Evolutionary conservation across 1,140 invertebrate species (phyloP).

Genomic region (Bombus huntii): DNA sequence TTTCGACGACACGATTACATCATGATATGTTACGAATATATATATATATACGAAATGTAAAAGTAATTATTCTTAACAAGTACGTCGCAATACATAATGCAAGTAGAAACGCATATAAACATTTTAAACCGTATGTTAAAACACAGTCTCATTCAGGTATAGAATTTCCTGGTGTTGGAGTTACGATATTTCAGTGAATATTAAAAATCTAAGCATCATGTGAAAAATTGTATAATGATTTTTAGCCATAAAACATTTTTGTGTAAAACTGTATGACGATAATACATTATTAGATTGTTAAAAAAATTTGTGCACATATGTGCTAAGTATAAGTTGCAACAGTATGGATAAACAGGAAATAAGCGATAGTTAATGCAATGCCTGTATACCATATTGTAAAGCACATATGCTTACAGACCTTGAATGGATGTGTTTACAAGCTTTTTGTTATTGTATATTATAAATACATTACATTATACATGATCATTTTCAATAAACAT

Average conservation of each 20-base stretch:
- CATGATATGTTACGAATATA: constrained; percentile 70
- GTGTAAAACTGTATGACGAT: constrained; percentile 52
- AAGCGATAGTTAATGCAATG: constrained; percentile 21
- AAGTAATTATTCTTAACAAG: constrained; percentile 50
- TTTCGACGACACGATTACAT: constrained; percentile 76
- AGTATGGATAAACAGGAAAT: constrained; percentile 21
- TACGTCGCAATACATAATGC: constrained; percentile 48
- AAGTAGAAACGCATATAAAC: constrained; percentile 50
- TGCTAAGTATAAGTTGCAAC: constrained; percentile 47
- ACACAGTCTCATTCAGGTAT: constrained; percentile 50
- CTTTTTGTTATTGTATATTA: constrained; percentile 70
- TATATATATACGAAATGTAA: constrained; percentile 60
- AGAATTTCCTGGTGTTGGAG: constrained; percentile 26
- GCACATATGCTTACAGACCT: constrained; percentile 41
- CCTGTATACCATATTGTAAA: constrained; percentile 34
- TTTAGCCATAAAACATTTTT: constrained; percentile 46
- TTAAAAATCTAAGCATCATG: constrained; percentile 30
- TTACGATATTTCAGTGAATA: constrained; percentile 37
- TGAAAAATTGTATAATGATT: constrained; percentile 47
- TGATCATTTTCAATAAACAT: constrained; percentile 72
- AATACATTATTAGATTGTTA: constrained; percentile 60
- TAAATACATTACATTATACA: constrained; percentile 69
- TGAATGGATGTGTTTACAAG: constrained; percentile 64
- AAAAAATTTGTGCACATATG: constrained; percentile 52
- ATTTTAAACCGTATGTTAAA: constrained; percentile 34